phyloP scores from a whole-genome alignment of 2,797 vertebrate genomes.

The Enteromius thamalakanensis region DNA sequence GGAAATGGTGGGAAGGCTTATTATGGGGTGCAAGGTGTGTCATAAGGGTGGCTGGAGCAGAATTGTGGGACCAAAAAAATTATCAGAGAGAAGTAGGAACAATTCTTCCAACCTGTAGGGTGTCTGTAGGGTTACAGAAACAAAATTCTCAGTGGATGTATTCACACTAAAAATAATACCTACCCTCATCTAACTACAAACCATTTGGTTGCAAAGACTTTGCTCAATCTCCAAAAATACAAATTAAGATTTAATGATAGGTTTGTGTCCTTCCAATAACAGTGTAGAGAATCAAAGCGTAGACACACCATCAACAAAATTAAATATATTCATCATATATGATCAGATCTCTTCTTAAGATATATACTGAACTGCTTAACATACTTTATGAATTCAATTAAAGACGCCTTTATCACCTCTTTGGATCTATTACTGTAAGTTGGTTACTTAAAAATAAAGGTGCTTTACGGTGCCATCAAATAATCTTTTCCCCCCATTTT shows the following conservation, averaged over 20 bases:
- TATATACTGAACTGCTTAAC: neutral
- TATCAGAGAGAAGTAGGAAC: neutral
- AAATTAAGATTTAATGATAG: neutral
- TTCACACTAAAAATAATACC: neutral
- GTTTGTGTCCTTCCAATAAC: neutral
- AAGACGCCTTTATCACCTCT: neutral
- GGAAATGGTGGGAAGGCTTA: conserved; percentile 33
- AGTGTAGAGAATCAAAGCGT: neutral
- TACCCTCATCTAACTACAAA: neutral
- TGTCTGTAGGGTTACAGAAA: neutral
- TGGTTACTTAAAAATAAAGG: neutral
- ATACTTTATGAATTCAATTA: neutral
- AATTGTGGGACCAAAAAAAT: neutral
- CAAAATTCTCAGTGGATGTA: neutral
- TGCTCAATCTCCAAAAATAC: neutral
- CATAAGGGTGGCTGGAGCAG: neutral
- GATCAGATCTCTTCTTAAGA: neutral
- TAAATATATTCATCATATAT: neutral
- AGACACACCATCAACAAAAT: neutral
- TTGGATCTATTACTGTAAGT: neutral
- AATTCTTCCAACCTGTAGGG: neutral
- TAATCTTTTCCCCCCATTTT: too few species aligned
- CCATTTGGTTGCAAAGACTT: neutral
- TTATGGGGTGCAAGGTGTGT: conserved; percentile 9
- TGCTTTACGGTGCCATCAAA: too few species aligned